Conservation (phyloP, 2,888 invertebrate species). For the Synanthedon myopaeformis region DNA sequence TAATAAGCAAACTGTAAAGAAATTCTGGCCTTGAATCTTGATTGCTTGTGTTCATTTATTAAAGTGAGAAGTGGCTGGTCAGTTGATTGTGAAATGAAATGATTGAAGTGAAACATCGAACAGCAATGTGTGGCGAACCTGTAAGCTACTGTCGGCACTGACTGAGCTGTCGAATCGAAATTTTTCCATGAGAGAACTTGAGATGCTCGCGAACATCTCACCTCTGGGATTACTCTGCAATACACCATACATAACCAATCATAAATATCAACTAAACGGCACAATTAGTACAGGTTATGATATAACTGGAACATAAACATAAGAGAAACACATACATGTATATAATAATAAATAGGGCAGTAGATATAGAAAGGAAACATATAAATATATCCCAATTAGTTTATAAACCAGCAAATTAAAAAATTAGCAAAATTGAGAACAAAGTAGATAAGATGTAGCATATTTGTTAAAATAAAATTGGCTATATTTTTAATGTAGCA, state of each 20-base stretch:
- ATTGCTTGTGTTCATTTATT: not conserved
- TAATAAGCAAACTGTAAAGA: not conserved
- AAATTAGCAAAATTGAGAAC: not conserved
- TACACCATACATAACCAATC: constrained; percentile 27
- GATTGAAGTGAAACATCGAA: constrained; percentile 41
- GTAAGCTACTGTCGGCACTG: constrained; percentile 81
- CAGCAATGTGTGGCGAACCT: constrained; percentile 70
- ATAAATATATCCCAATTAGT: constrained; percentile 11
- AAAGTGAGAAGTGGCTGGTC: not conserved
- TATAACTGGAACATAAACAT: constrained; percentile 15
- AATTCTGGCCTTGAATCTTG: not conserved
- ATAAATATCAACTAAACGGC: not conserved
- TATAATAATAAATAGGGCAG: constrained; percentile 16
- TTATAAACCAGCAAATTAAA: not conserved
- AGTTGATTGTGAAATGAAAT: constrained; percentile 5
- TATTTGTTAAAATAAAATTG: not conserved
- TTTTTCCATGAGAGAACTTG: constrained; percentile 84
- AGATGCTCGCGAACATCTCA: constrained; percentile 86
- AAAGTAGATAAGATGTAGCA: not conserved
- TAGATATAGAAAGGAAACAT: constrained; percentile 19
- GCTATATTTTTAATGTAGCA: not conserved
- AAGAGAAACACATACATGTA: constrained; percentile 8
- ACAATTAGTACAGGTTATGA: not conserved
- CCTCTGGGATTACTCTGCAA: constrained; percentile 80
- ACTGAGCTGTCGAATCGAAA: constrained; percentile 82